A percentile compares a stretch with the other conserved stretches of the same genome.
Conservation (phyloP, 2,888 invertebrate genomes). For the Drosophila macrospina region DNA sequence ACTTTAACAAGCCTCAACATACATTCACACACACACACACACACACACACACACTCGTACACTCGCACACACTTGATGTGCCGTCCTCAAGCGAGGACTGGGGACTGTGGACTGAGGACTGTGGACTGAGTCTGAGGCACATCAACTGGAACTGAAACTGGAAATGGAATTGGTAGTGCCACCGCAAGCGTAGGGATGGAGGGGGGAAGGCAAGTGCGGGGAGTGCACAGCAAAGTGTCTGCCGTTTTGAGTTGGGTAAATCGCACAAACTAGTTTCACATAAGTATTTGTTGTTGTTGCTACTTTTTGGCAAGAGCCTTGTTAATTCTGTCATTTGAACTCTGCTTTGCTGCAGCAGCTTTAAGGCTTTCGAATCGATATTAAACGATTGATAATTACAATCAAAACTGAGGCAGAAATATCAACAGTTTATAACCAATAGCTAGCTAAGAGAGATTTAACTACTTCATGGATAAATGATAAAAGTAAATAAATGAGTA, state of each 20-base stretch:
- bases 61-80: conserved; percentile 55
- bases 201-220: background rate
- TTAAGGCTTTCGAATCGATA: conserved; percentile 36
- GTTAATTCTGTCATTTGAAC: conserved; percentile 56
- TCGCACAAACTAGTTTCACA: conserved; percentile 55
- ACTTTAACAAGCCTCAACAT: conserved; percentile 78
- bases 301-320: conserved; percentile 32
- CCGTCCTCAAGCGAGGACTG: conserved; percentile 44
- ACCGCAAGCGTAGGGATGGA: background rate
- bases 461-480: too few relatives aligned
- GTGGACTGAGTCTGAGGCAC: conserved; percentile 18
- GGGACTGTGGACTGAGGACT: conserved; percentile 3
- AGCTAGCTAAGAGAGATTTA: too few relatives aligned
- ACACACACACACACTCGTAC: conserved; percentile 39
- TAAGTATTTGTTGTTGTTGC: conserved; percentile 17
- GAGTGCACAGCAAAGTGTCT: conserved; percentile 41
- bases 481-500: too few relatives aligned
- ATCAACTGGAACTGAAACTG: conserved; percentile 53
- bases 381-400: conserved; percentile 11
- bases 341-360: conserved; percentile 29
- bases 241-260: conserved; percentile 60
- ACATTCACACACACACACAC: conserved; percentile 26
- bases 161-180: conserved; percentile 29
- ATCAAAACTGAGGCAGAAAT: background rate
- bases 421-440: too few relatives aligned